phyloP scores from a whole-genome alignment of 2,797 vertebrate species.

The Clamator glandarius region DNA sequence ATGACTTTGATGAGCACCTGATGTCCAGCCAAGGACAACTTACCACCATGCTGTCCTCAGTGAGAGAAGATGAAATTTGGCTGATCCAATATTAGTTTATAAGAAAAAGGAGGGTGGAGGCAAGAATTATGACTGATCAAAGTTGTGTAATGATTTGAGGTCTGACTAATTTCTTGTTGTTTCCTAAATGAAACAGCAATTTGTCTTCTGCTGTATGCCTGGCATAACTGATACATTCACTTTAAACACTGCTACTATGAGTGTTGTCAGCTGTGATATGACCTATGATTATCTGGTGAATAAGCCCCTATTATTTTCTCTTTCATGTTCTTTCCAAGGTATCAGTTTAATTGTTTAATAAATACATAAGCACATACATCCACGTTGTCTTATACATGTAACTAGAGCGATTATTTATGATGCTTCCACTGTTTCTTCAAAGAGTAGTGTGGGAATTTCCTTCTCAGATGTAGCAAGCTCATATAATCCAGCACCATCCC shows the following conservation, averaged over 20 bases:
- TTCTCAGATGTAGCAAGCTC: background rate
- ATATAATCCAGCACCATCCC: background rate
- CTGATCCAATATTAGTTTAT: background rate
- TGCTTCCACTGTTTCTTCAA: background rate
- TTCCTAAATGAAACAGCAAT: background rate
- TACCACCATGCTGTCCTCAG: background rate
- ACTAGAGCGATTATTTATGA: background rate
- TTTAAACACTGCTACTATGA: background rate
- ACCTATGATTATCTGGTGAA: background rate
- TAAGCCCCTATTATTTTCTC: background rate
- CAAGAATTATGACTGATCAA: background rate
- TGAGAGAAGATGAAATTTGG: background rate
- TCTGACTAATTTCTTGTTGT: background rate
- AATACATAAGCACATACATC: background rate
- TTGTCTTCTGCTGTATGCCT: background rate
- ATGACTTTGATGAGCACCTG: fast-evolving
- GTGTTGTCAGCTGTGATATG: background rate
- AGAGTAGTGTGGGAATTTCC: background rate
- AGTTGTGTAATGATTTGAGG: background rate
- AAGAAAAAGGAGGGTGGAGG: fast-evolving
- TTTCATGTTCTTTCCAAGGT: background rate
- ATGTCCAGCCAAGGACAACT: background rate
- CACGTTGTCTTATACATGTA: background rate
- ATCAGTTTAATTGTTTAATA: background rate
- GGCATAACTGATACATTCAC: background rate